Evolutionary conservation across 2,888 invertebrate species (phyloP), one percentile per base, ranked within the genome.

Genomic region (Hydriomena furcata): DNA sequence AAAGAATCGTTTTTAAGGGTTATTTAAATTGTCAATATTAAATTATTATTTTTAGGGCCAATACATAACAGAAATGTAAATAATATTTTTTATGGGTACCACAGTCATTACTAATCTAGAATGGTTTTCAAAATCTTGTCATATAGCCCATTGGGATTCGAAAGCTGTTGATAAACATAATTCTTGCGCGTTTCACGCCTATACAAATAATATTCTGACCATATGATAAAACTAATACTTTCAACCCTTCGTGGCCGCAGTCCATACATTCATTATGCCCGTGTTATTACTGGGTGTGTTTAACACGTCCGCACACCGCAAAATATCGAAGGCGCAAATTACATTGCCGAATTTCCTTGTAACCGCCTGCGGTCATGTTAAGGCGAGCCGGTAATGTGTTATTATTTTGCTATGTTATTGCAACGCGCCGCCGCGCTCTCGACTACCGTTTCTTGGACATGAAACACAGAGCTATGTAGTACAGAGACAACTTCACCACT

Each of bases 331-430:
- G 53, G 54, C 28, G 46, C 54, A 57, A 61, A 68, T 60, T 61
- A 53, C 58, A 50, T 37, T 55, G 49, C 46, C 45, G 43, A 60
- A 66, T 66, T 66, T 68, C 58, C 66, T 68, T 57, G 52, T 59
- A 63, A 63, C 55, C 40, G 31, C 44, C 43, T 21, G 56, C 54
- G 62, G 58, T 53, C 49, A 52, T 61, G 52, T 58, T 61, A 55
- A 63, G 61, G 58, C 52, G 32, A 43, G 17, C 56, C 45, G n/a
- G 55, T 64, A 65, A 70, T 64, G 66, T 70, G 67, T 73, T 75
- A 70, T 74, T 76, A 74, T 73, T 73, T 68, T 52, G 56, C 60
- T 57, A 64, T 68, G 63, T 62, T 61, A 61, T 61, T 63, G 61
- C 56, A 54, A 56, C 57, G 54, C 47, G 53, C 54, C 56, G 47